Conservation (phyloP, 1,140 invertebrate genomes). For the Ectropis grisescens region DNA sequence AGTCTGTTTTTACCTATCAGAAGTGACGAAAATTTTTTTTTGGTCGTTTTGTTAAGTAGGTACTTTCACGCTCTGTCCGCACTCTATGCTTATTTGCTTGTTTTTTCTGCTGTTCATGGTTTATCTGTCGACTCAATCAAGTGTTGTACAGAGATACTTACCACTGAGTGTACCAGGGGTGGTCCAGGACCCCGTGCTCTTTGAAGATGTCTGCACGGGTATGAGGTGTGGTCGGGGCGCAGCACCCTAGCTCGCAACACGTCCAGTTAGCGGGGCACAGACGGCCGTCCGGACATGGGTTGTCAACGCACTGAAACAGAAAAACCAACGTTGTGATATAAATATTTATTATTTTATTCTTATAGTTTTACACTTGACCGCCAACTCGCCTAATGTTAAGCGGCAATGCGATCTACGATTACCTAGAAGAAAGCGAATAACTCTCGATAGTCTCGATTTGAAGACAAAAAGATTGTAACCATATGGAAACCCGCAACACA, state of each 20-base stretch:
- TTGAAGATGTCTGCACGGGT: conserved; percentile 55
- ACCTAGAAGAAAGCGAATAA: no score
- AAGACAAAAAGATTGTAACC: no score
- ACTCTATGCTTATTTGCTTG: background rate
- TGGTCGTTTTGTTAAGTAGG: background rate
- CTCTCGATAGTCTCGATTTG: no score
- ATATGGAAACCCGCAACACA: no score
- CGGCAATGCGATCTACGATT: no score
- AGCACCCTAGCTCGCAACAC: conserved; percentile 81
- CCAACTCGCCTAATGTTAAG: no score
- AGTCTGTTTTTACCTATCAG: background rate
- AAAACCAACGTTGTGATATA: no score
- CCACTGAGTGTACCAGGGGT: conserved; percentile 50
- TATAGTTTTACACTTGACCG: no score
- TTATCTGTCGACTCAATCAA: no score
- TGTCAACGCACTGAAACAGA: conserved; percentile 26
- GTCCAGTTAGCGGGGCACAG: conserved; percentile 77
- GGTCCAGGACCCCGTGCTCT: conserved; percentile 31
- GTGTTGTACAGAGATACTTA: conserved; percentile 10
- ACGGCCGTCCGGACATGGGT: conserved; percentile 70
- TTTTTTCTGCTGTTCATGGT: background rate
- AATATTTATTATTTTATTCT: no score
- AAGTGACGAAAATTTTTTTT: background rate
- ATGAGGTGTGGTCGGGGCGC: conserved; percentile 65
- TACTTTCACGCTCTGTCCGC: background rate